A percentile compares a stretch with the other conserved stretches of the same genome.
Conservation (phyloP, 2,797 vertebrate species). For the Okamejei kenojei region DNA sequence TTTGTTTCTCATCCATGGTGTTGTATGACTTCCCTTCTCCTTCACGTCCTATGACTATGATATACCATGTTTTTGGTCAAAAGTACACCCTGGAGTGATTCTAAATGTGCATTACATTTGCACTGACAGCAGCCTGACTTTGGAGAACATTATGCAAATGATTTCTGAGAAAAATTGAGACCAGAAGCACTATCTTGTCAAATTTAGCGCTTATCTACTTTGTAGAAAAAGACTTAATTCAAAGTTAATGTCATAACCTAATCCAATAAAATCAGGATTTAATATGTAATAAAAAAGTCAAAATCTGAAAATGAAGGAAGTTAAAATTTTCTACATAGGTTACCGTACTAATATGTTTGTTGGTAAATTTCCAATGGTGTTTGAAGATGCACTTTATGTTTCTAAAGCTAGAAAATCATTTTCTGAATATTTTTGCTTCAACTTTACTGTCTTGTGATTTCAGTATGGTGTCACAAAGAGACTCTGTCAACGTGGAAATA, state of each 20-base stretch:
- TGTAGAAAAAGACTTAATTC: not conserved
- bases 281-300: not conserved
- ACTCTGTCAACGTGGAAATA: conserved; percentile 2
- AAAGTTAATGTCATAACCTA: not conserved
- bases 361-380: not conserved
- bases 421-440: not conserved
- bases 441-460: not conserved
- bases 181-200: not conserved
- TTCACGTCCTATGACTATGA: not conserved
- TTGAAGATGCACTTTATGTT: conserved; percentile 15
- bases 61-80: not conserved
- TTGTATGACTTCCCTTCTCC: not conserved
- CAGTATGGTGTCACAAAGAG: not conserved
- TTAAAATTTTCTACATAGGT: not conserved
- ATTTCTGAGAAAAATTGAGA: not conserved
- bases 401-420: not conserved
- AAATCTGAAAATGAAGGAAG: not conserved
- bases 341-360: not conserved
- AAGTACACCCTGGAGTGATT: not conserved
- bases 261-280: not conserved
- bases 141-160: not conserved
- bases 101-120: not conserved
- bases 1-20: no score
- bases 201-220: conserved; percentile 12
- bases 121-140: conserved; percentile 7